Percentiles rank a stretch among this genome's conserved stretches.
These are phyloP conservation scores for Pseudois nayaur DNA, from an alignment of 2,113 vertebrate species.

Conservation along the genomic window DNA sequence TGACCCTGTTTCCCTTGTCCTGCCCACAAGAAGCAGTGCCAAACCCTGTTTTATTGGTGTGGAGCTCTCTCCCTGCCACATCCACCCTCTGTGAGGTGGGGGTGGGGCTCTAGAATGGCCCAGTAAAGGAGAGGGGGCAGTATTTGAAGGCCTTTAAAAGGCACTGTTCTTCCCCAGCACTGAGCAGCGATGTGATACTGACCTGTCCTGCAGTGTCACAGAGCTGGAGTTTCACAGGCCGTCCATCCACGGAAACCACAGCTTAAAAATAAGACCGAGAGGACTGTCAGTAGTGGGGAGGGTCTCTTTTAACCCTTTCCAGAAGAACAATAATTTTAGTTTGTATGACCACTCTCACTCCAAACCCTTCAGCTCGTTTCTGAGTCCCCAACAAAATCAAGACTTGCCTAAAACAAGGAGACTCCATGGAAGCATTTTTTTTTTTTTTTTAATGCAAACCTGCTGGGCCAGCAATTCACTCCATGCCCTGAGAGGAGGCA, in stretches of 20 bases:
- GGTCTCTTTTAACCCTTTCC: background rate
- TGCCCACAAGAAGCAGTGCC: background rate
- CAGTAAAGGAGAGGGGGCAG: background rate
- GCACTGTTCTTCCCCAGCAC: background rate
- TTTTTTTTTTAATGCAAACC: background rate
- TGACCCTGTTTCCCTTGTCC: background rate
- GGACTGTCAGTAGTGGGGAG: background rate
- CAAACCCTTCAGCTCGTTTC: background rate
- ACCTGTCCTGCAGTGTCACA: slow-evolving; percentile 96
- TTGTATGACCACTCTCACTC: background rate
- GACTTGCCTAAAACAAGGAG: background rate
- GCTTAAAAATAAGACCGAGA: slow-evolving; percentile 78
- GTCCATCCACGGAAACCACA: slow-evolving; percentile 91
- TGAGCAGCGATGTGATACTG: slow-evolving; percentile 67
- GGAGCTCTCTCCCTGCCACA: background rate
- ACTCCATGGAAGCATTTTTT: background rate
- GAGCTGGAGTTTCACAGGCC: slow-evolving; percentile 91
- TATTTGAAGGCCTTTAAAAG: background rate
- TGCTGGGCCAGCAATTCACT: background rate
- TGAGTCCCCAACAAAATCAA: background rate
- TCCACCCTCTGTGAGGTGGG: background rate
- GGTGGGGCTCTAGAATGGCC: background rate
- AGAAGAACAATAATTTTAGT: background rate
- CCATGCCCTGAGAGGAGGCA: background rate
- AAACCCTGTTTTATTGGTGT: background rate